Conservation (phyloP, 2,797 vertebrate species). For the Brotula barbata region DNA sequence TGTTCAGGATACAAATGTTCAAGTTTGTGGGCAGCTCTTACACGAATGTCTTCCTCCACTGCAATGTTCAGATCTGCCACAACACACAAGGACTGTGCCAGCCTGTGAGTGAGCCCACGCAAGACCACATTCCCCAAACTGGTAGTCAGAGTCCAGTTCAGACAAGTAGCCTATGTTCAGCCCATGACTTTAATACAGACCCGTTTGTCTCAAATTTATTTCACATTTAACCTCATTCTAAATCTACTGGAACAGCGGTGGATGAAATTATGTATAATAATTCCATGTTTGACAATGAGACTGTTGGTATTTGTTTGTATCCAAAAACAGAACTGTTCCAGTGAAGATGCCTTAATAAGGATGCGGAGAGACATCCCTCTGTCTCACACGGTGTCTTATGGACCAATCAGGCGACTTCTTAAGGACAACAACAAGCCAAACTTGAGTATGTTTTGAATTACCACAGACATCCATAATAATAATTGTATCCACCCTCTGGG, state of each 20-base stretch:
- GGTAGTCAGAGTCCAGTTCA: constrained; percentile 50
- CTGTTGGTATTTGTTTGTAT: neutral
- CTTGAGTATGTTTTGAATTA: constrained; percentile 61
- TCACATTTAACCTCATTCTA: constrained; percentile 23
- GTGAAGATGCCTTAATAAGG: constrained; percentile 64
- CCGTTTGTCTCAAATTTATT: constrained; percentile 23
- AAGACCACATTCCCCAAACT: constrained; percentile 33
- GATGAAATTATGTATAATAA: neutral
- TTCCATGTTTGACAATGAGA: constrained; percentile 3
- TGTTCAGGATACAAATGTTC: constrained; percentile 82
- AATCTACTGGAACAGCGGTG: neutral
- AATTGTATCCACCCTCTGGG: too few species aligned
- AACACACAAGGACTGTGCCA: constrained; percentile 68
- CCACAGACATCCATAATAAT: too few species aligned
- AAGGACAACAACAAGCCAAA: constrained; percentile 48
- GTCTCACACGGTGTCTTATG: constrained; percentile 76
- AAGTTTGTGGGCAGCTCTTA: constrained; percentile 80
- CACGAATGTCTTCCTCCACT: constrained; percentile 78
- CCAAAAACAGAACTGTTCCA: constrained; percentile 77
- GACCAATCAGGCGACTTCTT: constrained; percentile 76
- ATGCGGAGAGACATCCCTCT: constrained; percentile 72
- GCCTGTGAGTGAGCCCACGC: constrained; percentile 65
- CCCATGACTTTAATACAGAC: constrained; percentile 57
- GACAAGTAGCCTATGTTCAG: constrained; percentile 50
- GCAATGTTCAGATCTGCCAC: constrained; percentile 82